Evolutionary conservation across 2,797 vertebrate species (phyloP), one percentile per base, ranked within the genome.

Genomic region (Chloroceryle inda): DNA sequence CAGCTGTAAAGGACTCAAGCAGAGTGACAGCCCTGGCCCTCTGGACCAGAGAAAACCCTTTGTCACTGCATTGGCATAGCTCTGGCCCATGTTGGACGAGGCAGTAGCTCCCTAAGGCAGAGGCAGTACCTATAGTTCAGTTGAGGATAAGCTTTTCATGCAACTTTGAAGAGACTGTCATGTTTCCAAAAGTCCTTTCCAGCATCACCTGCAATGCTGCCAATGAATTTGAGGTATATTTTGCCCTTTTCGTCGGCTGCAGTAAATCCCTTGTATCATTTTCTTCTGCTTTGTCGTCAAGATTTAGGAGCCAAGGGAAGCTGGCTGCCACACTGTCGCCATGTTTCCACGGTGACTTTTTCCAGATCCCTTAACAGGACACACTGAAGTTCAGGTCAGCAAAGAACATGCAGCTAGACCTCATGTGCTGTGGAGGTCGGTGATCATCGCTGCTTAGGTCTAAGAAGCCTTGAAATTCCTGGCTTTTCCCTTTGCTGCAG

Each of bases 281-380:
- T 61, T 42, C 13, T 44, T 42, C 26, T 40, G 27, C 26, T 56
- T 45, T 86, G 15, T 50, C 11, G 9, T 40, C 18, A 8, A 4
- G 26, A 20, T 58, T 52, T 16, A 24, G 61, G 42, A 53, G 22
- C 31, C 71, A 79, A 75, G 27, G 27, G 18, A 47, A 83, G 67
- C n/a, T 89, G 61, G 8, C 17, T 53, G 4, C 38, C 0, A 1
- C 4, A 1, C 4, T 2, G 1, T 4, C 42, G 1, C 13, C 37
- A 14, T 8, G 6, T 49, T 59, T 82, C 52, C 55, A 16, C 77
- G 38, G 22, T 29, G 59, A 20, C 6, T 61, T 50, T 8, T n/a
- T 31, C 5, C 22, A 75, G 24, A 21, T 8, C 15, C 10, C 6
- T 69, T 59, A 45, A 16, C 2, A 56, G 38, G 23, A 62, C 22